Base-by-base conservation (phyloP, 2,113 vertebrate species). In the Callipepla squamata region DNA sequence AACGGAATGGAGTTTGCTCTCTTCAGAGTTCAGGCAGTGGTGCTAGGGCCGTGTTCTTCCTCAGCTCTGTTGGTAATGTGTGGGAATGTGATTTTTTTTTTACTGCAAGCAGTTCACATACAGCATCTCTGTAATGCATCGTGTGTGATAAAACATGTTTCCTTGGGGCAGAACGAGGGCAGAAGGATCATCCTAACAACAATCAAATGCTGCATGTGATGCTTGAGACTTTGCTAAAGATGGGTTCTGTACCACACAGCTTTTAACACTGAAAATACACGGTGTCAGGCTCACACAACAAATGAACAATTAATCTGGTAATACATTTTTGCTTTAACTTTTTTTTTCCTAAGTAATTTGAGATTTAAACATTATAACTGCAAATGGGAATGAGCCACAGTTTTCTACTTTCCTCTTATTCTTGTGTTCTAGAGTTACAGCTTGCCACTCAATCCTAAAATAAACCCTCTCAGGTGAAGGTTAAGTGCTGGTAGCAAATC, bases 401-500 rank as follows among this genome's bases (percentile, higher is more conserved):
- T 67, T 61, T 78, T 91, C 38, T 23, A 1, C 82, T 93, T 86
- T 69, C 36, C 3, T 25, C 32, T 55, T 89, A 19, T 59, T 77
- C 55, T 85, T 80, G 69, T 44, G 50, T n/a, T 85, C 19, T 48
- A 22, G 34, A 88, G 25, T 88, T 90, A 59, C 51, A 83, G 28
- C 63, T 85, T 94, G 79, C 36, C 51, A 70, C 50, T 74, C 76
- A 90, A 8, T 63, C 51, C 61, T 92, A 62, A 80, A 88, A 90
- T 87, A 94, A 83, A 77, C 32, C 68, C 44, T 50, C 0, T 40
- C 74, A 92, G 79, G 73, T 94, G 79, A 88, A 87, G 91, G 85
- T 92, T 80, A 91, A 92, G 72, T 91, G 70, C 47, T 73, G n/a
- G 47, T 72, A 72, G 76, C 81, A 94, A 94, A 91, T 91, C 61